Conservation (phyloP, 2,113 vertebrate genomes). For the Dromaius novaehollandiae region DNA sequence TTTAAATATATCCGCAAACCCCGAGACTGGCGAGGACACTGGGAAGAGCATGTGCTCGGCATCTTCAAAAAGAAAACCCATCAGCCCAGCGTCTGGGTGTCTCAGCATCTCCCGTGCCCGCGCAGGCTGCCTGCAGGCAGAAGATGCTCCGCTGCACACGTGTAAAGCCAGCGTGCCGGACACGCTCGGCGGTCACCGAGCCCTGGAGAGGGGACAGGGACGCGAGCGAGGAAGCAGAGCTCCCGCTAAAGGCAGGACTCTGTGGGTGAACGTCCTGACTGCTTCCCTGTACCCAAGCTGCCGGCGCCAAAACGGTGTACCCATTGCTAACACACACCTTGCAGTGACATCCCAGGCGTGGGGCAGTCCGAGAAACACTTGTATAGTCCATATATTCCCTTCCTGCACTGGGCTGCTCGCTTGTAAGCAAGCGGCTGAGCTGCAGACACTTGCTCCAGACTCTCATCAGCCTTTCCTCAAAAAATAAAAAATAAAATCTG, state of each 20-base stretch:
- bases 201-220: rapidly evolving
- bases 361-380: background rate
- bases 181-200: background rate
- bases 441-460: background rate
- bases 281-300: background rate
- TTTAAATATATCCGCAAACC: background rate
- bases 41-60: background rate
- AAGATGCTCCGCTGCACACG: background rate
- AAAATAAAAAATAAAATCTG: background rate
- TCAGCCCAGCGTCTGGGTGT: background rate
- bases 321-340: background rate
- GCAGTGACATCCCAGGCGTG: background rate
- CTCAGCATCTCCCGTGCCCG: rapidly evolving
- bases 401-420: background rate
- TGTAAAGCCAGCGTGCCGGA: rapidly evolving
- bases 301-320: rapidly evolving
- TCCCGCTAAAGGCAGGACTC: background rate
- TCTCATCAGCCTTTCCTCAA: background rate
- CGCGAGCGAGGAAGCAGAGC: background rate
- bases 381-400: rapidly evolving
- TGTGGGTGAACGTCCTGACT: background rate
- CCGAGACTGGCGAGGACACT: rapidly evolving
- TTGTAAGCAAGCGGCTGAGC: rapidly evolving
- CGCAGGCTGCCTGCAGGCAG: rapidly evolving
- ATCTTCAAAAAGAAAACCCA: rapidly evolving